Base-by-base conservation (phyloP, 2,797 vertebrate genomes). In the Lerista edwardsae region DNA sequence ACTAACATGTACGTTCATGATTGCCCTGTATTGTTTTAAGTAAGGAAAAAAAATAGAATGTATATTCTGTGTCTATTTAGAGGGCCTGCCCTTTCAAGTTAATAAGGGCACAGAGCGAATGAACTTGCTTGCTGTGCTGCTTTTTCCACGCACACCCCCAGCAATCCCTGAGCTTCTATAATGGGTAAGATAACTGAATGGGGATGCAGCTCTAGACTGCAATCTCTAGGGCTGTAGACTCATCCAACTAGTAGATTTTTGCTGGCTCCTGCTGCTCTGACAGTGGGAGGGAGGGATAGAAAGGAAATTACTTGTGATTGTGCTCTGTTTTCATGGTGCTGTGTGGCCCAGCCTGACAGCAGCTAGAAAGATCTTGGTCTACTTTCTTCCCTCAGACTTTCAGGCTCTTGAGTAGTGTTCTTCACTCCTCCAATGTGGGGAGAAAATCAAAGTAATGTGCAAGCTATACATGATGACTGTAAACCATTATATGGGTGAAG, bases 271-370 rank as follows among this genome's bases (percentile, higher is more conserved):
- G 93, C 92, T 94, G 92, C 59, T 93, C 82, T 87, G 59, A 82
- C 90, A 84, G 90, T 85, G 88, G 88, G 89, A 90, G 90, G 91
- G 92, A 93, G 71, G 86, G 82, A 90, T 85, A 88, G 85, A 93
- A 89, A 92, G 92, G 93, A 95, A 95, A 95, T 94, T 88, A 83
- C 83, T 95, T 94, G 82, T 93, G 89, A 94, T 94, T 92, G 90
- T 69, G 69, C 74, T 90, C 86, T 91, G 41, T 93, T 95, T 95
- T 94, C 84, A 36, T 84, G 90, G 86, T 0, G 1, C 85, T 90
- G 61, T 90, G 87, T 93, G 92, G 90, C 82, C 91, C 71, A 69
- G 0, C 86, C 83, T 91, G 84, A 92, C 77, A 76, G 84, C 75
- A 74, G 80, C 87, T 86, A 71, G 87, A 88, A 89, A 86, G 84